A percentile compares a stretch with the other conserved stretches of the same genome.
These are phyloP conservation scores for Bombyx mandarina DNA, from an alignment of 1,140 invertebrate genomes.

Conservation along the genomic window DNA sequence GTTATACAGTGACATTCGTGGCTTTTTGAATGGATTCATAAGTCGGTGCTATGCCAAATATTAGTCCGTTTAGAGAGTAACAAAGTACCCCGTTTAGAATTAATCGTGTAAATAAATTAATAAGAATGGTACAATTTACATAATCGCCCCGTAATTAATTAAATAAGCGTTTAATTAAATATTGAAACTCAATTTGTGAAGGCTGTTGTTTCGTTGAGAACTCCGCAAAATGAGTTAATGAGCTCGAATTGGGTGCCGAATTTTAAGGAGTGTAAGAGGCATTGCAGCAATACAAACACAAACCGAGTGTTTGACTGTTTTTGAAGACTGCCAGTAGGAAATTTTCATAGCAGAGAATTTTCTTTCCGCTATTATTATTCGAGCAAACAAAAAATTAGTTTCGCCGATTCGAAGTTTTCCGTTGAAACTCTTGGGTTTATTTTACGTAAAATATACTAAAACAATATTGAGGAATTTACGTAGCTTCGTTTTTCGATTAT, in stretches of 20 bases:
- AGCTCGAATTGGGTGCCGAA: too few relatives aligned
- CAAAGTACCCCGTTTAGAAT: background rate
- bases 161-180: background rate
- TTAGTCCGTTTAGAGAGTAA: background rate
- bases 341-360: too few relatives aligned
- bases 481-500: too few relatives aligned
- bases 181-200: background rate
- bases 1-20: slow-evolving; percentile 51
- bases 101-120: slow-evolving; percentile 1
- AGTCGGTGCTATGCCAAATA: slow-evolving; percentile 13
- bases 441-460: too few relatives aligned
- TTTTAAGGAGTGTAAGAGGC: too few relatives aligned
- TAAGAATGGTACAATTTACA: slow-evolving; percentile 1
- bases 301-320: too few relatives aligned
- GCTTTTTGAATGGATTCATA: background rate
- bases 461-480: too few relatives aligned
- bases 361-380: too few relatives aligned
- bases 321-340: too few relatives aligned
- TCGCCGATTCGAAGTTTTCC: background rate
- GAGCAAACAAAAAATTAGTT: too few relatives aligned
- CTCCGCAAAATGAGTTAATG: too few relatives aligned
- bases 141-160: background rate
- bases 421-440: background rate
- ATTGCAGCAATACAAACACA: too few relatives aligned
- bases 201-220: background rate